phyloP scores from a whole-genome alignment of 1,140 invertebrate genomes.

The Pseudoatta argentina region DNA sequence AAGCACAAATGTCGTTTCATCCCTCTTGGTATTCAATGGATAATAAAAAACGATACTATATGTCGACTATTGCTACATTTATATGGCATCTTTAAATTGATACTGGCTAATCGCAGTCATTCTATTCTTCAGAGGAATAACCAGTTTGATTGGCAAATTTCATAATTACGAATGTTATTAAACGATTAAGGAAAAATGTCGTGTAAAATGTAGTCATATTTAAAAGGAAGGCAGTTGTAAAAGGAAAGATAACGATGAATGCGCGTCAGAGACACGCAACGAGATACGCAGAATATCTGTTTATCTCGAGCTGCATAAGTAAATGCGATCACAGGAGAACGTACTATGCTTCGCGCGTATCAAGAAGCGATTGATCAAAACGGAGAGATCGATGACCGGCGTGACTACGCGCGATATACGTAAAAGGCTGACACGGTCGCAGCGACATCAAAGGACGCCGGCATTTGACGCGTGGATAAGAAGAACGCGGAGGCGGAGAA shows the following conservation, averaged over 20 bases:
- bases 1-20: too few relatives aligned
- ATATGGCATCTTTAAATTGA: too few relatives aligned
- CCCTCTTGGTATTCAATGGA: too few relatives aligned
- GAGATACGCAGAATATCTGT: not conserved
- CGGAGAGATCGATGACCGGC: conserved; percentile 12
- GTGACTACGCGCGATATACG: conserved; percentile 2
- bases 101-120: too few relatives aligned
- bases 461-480: conserved; percentile 63
- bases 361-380: conserved; percentile 6
- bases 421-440: conserved; percentile 52
- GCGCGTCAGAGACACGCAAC: not conserved
- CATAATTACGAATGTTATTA: too few relatives aligned
- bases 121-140: too few relatives aligned
- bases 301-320: not conserved
- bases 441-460: conserved; percentile 62
- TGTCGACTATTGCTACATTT: too few relatives aligned
- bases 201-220: too few relatives aligned
- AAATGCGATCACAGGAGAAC: not conserved
- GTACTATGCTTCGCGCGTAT: not conserved
- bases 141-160: too few relatives aligned
- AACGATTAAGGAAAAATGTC: too few relatives aligned
- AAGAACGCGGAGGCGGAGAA: conserved; percentile 46
- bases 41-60: too few relatives aligned
- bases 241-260: not conserved
- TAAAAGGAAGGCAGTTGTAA: too few relatives aligned